phyloP scores from a whole-genome alignment of 2,113 vertebrate species.

The Columba livia region DNA sequence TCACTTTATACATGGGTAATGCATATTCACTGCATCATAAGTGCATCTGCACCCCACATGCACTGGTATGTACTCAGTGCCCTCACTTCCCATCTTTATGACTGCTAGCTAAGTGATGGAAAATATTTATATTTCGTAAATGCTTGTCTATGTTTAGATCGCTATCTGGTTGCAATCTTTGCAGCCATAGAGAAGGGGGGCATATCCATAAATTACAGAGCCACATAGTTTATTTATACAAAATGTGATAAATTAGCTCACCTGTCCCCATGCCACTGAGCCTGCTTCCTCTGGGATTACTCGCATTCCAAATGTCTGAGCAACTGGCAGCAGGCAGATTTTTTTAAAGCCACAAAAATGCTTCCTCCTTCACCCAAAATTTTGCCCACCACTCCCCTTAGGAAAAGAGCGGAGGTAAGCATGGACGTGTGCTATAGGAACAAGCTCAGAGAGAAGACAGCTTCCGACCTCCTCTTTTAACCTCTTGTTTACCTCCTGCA shows the following conservation, averaged over 20 bases:
- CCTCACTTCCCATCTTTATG: neutral
- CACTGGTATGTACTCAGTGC: fast-evolving
- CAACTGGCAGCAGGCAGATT: neutral
- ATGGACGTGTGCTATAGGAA: neutral
- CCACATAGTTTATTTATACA: neutral
- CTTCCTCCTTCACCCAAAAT: neutral
- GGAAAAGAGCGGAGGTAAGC: neutral
- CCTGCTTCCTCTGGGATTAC: neutral
- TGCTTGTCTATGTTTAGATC: neutral
- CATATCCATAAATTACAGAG: neutral
- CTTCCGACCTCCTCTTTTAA: neutral
- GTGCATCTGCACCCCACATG: neutral
- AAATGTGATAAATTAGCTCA: neutral
- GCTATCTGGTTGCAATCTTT: neutral
- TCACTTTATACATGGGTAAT: neutral
- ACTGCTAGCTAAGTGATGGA: neutral
- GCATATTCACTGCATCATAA: neutral
- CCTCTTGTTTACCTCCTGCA: neutral
- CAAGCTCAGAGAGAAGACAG: neutral
- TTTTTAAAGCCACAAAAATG: conserved; percentile 16
- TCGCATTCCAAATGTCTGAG: conserved; percentile 7
- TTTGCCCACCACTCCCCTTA: neutral
- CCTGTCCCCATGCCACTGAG: neutral
- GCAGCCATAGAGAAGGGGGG: neutral
- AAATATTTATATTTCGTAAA: neutral